Evolutionary conservation across 1,140 invertebrate genomes (phyloP).

Genomic region (Zaprionus gabonicus): DNA sequence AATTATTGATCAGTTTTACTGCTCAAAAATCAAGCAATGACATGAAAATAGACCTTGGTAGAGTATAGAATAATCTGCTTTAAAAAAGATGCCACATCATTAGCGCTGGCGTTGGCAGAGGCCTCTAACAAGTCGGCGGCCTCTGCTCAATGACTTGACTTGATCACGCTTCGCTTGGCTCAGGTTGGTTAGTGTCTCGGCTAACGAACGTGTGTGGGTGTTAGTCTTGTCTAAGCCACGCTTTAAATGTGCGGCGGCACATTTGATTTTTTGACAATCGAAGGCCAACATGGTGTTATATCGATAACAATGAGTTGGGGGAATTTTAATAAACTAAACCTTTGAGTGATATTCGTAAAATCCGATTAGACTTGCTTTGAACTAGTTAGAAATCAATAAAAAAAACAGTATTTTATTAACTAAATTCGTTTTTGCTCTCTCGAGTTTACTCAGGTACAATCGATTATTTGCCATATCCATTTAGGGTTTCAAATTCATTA

Average conservation of each 20-base stretch:
- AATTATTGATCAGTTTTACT: neutral
- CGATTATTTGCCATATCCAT: neutral
- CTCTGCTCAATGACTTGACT: conserved; percentile 44
- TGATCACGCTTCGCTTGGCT: conserved; percentile 52
- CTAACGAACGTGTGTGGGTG: conserved; percentile 27
- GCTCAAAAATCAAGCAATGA: neutral
- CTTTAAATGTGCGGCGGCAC: conserved; percentile 33
- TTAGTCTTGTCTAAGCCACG: conserved; percentile 59
- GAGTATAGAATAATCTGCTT: conserved; percentile 2
- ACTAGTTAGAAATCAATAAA: too few relatives aligned
- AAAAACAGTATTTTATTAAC: too few relatives aligned
- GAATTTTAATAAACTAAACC: neutral
- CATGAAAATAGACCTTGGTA: neutral
- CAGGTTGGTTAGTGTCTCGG: conserved; percentile 36
- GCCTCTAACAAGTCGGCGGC: conserved; percentile 15
- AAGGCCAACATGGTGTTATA: conserved; percentile 23
- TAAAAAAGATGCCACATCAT: neutral
- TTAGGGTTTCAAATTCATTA: conserved; percentile 4
- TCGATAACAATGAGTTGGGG: conserved; percentile 1
- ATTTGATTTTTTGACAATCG: conserved; percentile 21
- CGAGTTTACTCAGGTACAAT: neutral
- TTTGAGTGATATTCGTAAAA: neutral
- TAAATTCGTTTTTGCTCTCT: neutral
- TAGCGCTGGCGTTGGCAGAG: neutral
- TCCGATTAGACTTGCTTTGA: neutral